Evolutionary conservation across 1,140 invertebrate genomes (phyloP).

Genomic region (Sinella curviseta): DNA sequence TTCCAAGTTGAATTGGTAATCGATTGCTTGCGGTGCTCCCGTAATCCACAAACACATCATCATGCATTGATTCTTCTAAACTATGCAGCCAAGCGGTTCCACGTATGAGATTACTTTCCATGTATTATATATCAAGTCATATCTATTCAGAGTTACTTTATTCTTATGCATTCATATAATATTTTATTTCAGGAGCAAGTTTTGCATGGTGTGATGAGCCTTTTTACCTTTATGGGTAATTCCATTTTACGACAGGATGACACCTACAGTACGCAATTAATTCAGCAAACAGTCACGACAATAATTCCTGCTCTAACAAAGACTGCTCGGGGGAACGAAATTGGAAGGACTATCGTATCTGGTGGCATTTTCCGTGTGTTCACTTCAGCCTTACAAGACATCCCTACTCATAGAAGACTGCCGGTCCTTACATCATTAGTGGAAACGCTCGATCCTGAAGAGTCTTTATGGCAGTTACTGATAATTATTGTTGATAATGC

Average conservation of each 20-base stretch:
- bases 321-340: conserved; percentile 38
- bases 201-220: conserved; percentile 86
- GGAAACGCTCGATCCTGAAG: conserved; percentile 66
- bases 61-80: conserved; percentile 81
- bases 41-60: conserved; percentile 91
- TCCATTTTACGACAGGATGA: conserved; percentile 88
- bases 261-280: conserved; percentile 89
- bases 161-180: not conserved
- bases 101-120: conserved; percentile 54
- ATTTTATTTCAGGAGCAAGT: conserved; percentile 67
- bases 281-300: conserved; percentile 83
- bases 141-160: not conserved
- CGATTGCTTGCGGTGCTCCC: conserved; percentile 80
- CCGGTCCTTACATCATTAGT: conserved; percentile 79
- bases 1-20: conserved; percentile 82
- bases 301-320: conserved; percentile 80
- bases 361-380: conserved; percentile 81
- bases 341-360: conserved; percentile 31
- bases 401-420: conserved; percentile 81
- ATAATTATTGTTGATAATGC: conserved; percentile 51
- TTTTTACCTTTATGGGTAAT: conserved; percentile 94
- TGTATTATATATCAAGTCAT: not conserved
- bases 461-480: conserved; percentile 68
- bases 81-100: conserved; percentile 70
- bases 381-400: conserved; percentile 81